Conservation (phyloP, 2,797 vertebrate species). For the Chanos chanos region DNA sequence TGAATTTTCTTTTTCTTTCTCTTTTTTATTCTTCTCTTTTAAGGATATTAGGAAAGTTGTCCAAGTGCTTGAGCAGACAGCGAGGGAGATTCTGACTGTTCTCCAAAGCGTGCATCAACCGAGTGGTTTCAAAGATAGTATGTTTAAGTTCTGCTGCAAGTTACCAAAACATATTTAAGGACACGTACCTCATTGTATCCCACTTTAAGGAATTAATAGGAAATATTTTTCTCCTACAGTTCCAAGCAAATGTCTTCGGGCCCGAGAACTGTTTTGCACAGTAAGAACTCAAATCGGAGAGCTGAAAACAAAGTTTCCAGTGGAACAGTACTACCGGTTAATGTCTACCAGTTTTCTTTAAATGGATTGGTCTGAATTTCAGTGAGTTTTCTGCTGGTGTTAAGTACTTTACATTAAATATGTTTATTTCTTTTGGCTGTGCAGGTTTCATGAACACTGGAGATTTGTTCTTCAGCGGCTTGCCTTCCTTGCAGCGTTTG, state of each 20-base stretch:
- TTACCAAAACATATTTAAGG: too few species aligned
- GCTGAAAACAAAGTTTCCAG: slow-evolving; percentile 91
- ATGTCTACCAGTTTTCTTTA: neutral
- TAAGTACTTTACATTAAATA: neutral
- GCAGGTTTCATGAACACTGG: slow-evolving; percentile 97
- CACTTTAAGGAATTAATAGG: neutral
- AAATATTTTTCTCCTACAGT: slow-evolving; percentile 69
- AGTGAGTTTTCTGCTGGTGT: neutral
- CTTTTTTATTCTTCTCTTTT: slow-evolving; percentile 6
- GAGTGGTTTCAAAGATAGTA: slow-evolving; percentile 91
- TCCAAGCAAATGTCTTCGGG: slow-evolving; percentile 87
- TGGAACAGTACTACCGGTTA: slow-evolving; percentile 95
- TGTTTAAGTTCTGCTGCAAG: slow-evolving; percentile 51
- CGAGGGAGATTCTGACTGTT: slow-evolving; percentile 90
- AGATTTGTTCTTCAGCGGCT: slow-evolving; percentile 92
- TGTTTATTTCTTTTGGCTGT: slow-evolving; percentile 7
- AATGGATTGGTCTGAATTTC: neutral
- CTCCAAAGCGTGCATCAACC: slow-evolving; percentile 96
- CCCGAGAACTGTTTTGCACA: slow-evolving; percentile 84
- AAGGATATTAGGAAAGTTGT: slow-evolving; percentile 96
- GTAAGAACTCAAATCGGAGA: slow-evolving; percentile 83
- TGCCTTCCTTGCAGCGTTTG: slow-evolving; percentile 88
- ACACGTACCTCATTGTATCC: too few species aligned
- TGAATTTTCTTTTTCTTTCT: neutral
- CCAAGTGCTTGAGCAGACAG: slow-evolving; percentile 89